These are phyloP conservation scores for Teleogryllus oceanicus DNA, from an alignment of 2,888 invertebrate species.

Conservation along the genomic window DNA sequence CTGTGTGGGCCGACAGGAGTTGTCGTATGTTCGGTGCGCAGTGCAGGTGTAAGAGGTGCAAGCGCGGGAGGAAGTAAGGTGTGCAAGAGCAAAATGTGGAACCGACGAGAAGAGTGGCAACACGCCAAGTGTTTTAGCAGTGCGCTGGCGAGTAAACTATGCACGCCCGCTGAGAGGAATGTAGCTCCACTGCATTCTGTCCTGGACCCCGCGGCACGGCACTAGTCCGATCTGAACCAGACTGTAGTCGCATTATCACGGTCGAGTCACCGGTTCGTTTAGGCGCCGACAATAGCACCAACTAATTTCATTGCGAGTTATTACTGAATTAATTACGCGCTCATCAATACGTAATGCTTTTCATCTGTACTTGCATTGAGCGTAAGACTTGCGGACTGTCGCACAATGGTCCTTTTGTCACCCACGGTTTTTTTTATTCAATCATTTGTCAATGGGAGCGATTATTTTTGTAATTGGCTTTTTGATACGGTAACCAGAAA, in stretches of 20 bases:
- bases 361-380: neutral
- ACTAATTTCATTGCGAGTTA: neutral
- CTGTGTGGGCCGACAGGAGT: too few species aligned
- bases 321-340: constrained; percentile 1
- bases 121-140: too few species aligned
- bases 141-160: too few species aligned
- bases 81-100: too few species aligned
- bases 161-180: too few species aligned
- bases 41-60: too few species aligned
- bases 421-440: neutral
- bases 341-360: neutral
- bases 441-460: neutral
- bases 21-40: too few species aligned
- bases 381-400: neutral
- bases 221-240: too few species aligned
- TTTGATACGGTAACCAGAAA: constrained; percentile 18
- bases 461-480: constrained; percentile 3
- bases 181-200: too few species aligned
- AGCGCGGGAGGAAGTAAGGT: too few species aligned
- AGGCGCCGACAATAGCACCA: neutral
- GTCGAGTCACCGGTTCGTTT: neutral
- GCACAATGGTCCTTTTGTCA: neutral
- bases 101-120: too few species aligned
- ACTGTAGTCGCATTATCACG: neutral
- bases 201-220: too few species aligned